These are phyloP conservation scores for Melanotaenia parkinsoni DNA, from an alignment of 2,797 vertebrate genomes.

Conservation along the genomic window DNA sequence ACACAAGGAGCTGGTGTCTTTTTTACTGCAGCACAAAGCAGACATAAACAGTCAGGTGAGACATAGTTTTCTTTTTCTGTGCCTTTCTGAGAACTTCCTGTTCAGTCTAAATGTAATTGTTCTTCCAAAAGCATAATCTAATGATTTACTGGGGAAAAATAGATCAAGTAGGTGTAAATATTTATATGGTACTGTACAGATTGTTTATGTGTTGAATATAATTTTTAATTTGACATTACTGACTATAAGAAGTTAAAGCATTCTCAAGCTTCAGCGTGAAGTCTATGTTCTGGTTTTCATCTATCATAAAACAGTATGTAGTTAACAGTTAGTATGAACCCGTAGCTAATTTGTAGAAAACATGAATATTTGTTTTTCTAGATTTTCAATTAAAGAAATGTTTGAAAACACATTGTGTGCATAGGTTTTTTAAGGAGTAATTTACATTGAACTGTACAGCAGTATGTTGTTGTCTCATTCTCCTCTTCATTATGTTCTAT, in stretches of 20 bases:
- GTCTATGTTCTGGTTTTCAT: neutral
- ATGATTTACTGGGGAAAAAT: neutral
- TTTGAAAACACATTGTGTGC: neutral
- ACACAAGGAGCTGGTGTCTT: conserved; percentile 93
- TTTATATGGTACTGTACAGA: neutral
- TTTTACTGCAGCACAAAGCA: conserved; percentile 89
- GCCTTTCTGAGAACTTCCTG: neutral
- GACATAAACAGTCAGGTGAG: conserved; percentile 95
- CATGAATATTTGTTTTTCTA: neutral
- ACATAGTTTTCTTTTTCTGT: neutral
- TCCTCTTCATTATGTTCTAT: neutral
- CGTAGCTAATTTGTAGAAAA: neutral
- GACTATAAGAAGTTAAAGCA: neutral
- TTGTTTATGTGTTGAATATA: neutral
- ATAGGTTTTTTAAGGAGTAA: neutral
- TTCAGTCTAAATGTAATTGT: neutral
- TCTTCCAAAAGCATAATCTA: neutral
- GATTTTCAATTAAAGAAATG: neutral
- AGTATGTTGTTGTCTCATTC: neutral
- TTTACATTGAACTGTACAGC: neutral
- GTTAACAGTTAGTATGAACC: neutral
- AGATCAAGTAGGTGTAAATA: neutral
- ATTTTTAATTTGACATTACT: neutral
- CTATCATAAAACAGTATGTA: neutral
- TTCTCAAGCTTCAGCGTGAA: neutral